phyloP scores from a whole-genome alignment of 2,888 invertebrate genomes.

The Dicyrtomina minuta region DNA sequence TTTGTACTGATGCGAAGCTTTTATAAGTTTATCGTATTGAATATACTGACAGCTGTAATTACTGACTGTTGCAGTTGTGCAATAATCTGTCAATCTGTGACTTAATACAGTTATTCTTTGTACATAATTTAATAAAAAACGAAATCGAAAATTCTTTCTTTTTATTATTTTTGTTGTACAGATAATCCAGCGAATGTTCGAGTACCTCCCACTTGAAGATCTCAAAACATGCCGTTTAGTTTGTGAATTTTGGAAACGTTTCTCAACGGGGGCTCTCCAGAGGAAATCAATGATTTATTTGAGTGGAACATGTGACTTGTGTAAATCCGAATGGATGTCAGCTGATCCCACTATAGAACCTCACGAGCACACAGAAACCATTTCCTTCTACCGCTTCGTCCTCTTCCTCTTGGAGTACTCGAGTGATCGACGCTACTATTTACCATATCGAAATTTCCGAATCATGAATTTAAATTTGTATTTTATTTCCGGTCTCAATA shows the following conservation, averaged over 20 bases:
- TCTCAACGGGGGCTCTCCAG: slow-evolving; percentile 7
- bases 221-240: slow-evolving; percentile 14
- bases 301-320: slow-evolving; percentile 17
- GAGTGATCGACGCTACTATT: neutral
- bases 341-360: neutral
- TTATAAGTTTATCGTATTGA: too few relatives aligned
- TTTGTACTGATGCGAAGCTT: too few relatives aligned
- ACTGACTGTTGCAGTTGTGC: too few relatives aligned
- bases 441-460: slow-evolving; percentile 19
- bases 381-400: slow-evolving; percentile 27
- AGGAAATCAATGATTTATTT: neutral
- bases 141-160: too few relatives aligned
- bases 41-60: too few relatives aligned
- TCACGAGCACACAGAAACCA: slow-evolving; percentile 24
- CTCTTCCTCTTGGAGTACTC: neutral
- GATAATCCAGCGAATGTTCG: slow-evolving; percentile 5
- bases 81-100: too few relatives aligned
- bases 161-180: slow-evolving; percentile 4
- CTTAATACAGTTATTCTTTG: too few relatives aligned
- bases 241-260: slow-evolving; percentile 16
- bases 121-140: too few relatives aligned
- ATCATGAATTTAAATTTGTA: slow-evolving; percentile 15
- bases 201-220: slow-evolving; percentile 8
- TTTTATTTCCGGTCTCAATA: slow-evolving; percentile 15
- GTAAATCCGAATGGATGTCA: slow-evolving; percentile 17